Evolutionary conservation across 2,797 vertebrate genomes (phyloP).

Genomic region (Loris lydekkerianus): DNA sequence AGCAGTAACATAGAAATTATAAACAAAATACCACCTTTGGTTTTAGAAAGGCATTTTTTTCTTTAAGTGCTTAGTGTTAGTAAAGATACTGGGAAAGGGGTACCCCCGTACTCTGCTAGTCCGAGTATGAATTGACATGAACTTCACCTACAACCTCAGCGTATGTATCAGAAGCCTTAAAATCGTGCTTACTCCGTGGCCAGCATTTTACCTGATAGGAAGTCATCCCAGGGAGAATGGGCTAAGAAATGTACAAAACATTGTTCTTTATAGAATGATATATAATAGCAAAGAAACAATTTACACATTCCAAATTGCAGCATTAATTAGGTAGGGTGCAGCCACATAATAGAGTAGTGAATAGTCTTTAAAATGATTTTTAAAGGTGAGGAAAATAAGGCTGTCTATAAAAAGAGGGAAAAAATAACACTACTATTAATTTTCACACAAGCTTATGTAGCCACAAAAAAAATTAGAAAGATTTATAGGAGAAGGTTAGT

Average conservation of each 20-base stretch:
- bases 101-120: not conserved
- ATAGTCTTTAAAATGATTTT: slow-evolving; percentile 4
- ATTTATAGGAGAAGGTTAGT: not conserved
- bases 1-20: slow-evolving; percentile 11
- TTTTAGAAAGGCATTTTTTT: slow-evolving; percentile 41
- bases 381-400: not conserved
- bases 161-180: not conserved
- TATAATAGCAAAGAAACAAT: not conserved
- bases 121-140: not conserved
- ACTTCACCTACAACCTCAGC: not conserved
- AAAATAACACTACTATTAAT: slow-evolving; percentile 4
- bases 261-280: not conserved
- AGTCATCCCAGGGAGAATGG: not conserved
- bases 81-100: not conserved
- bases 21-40: slow-evolving; percentile 16
- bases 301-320: slow-evolving; percentile 13
- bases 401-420: not conserved
- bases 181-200: not conserved
- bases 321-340: not conserved
- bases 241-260: not conserved
- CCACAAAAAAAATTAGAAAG: not conserved
- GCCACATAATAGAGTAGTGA: not conserved
- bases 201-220: not conserved
- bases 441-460: not conserved
- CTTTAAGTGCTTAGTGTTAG: not conserved